Evolutionary conservation across 2,797 vertebrate species (phyloP), one percentile per base, ranked within the genome.

Genomic region (Takifugu ocellatus): DNA sequence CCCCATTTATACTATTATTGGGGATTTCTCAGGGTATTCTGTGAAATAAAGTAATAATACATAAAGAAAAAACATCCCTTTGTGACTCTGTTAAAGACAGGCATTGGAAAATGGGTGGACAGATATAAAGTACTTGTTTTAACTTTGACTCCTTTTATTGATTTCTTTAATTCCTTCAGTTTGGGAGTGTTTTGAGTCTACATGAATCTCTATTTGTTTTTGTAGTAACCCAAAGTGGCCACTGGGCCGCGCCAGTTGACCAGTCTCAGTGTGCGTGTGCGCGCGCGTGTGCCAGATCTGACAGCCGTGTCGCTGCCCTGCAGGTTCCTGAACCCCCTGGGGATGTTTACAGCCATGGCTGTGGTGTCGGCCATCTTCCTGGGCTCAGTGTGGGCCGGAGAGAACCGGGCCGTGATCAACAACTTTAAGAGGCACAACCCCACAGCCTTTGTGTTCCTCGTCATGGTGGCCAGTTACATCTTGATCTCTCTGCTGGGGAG

Each of bases 401-500:
- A 95, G 51, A 95, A 98, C 78, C 89, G 91, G 77, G 89, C 92
- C 7, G 47, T 84, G 16, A 90, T 98, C 55, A 93, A 89, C 75
- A 90, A 80, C 70, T 87, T 98, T 68, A 98, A 96, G 90, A 93
- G 91, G 77, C 88, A 91, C 68, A 94, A 95, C 70, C 95, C 96
- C 46, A 84, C 90, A 0, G 71, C 84, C 0, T 98, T 97, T 21
- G 82, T 97, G 5, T 46, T 93, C 48, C 84, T 75, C 16, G 85
- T 97, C 73, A 90, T 98, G 91, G 52, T 93, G 21, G 88, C 90
- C 58, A 97, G 96, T 87, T 97, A 94, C 87, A 67, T 97, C 51
- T 49, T 97, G 66, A 92, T 96, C 51, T 95, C 92, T n/a, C 81
- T 97, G 61, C 89, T 96, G 21, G 95, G 95, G 4, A 95, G 94